Percentiles rank a stretch among this genome's conserved stretches.
phyloP scores from a whole-genome alignment of 1,140 invertebrate genomes.

The Zaprionus davidi region DNA sequence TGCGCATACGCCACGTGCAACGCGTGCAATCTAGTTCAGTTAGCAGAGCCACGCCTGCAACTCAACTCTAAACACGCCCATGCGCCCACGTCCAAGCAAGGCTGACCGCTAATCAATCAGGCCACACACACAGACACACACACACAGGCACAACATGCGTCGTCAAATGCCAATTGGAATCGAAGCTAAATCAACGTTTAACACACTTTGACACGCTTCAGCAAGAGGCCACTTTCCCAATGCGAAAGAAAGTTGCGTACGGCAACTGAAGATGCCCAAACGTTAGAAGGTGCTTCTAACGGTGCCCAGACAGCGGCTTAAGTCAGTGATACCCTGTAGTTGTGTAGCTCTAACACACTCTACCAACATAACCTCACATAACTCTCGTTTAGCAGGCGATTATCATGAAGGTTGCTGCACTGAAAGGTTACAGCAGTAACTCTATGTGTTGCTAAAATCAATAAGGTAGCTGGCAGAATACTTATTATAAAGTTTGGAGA shows the following conservation, averaged over 20 bases:
- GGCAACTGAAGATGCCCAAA: not conserved
- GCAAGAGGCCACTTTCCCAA: slow-evolving; percentile 50
- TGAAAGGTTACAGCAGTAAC: not conserved
- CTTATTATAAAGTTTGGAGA: no score
- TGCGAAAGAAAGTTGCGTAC: slow-evolving; percentile 37
- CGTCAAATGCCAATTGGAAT: not conserved
- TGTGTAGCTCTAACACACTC: not conserved
- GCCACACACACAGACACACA: slow-evolving; percentile 18
- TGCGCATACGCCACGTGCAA: slow-evolving; percentile 35
- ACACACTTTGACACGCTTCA: slow-evolving; percentile 52
- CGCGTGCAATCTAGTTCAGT: slow-evolving; percentile 23
- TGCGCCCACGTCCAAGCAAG: no score
- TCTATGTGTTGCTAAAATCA: not conserved
- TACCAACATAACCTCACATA: not conserved
- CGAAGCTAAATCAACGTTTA: slow-evolving; percentile 34
- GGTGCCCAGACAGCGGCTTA: not conserved
- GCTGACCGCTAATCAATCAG: slow-evolving; percentile 48
- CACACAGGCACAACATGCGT: not conserved
- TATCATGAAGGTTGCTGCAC: not conserved
- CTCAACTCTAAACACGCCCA: not conserved
- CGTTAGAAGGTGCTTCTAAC: not conserved
- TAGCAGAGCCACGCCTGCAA: slow-evolving; percentile 10
- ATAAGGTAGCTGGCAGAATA: not conserved
- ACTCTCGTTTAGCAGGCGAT: not conserved
- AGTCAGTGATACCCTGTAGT: not conserved